phyloP scores from a whole-genome alignment of 2,888 invertebrate species.

The Troglohyphantes excavatus region DNA sequence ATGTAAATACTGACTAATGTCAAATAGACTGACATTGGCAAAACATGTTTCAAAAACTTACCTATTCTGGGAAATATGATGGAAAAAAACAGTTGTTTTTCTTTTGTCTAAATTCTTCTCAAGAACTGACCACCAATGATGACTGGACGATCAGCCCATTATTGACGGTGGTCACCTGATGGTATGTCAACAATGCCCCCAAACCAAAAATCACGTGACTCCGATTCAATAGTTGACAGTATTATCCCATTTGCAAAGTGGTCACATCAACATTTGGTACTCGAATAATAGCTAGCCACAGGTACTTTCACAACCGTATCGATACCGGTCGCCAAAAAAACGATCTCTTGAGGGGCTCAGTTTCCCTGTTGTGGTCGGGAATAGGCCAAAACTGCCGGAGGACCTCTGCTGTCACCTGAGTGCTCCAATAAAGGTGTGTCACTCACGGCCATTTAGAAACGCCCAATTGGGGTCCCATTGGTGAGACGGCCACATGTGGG shows the following conservation, averaged over 20 bases:
- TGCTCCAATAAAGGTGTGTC: constrained; percentile 50
- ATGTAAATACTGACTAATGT: no score
- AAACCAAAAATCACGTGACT: constrained; percentile 39
- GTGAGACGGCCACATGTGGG: background rate
- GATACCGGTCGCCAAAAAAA: constrained; percentile 13
- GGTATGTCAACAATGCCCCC: constrained; percentile 18
- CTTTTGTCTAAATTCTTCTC: background rate
- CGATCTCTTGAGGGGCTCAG: constrained; percentile 15
- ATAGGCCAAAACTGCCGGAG: constrained; percentile 76
- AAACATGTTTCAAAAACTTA: background rate
- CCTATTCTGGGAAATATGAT: background rate
- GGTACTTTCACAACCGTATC: background rate
- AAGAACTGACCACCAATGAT: background rate
- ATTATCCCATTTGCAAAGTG: background rate
- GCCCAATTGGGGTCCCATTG: constrained; percentile 31
- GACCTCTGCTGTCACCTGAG: constrained; percentile 71
- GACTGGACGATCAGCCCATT: constrained; percentile 49
- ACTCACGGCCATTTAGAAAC: constrained; percentile 19
- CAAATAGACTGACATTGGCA: no score
- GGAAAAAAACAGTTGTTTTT: background rate
- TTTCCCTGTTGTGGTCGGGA: constrained; percentile 66
- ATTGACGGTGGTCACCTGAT: constrained; percentile 6
- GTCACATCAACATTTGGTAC: background rate
- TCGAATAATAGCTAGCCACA: background rate
- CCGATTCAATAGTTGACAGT: background rate